A percentile compares a stretch with the other conserved stretches of the same genome.
These are phyloP conservation scores for Ahaetulla prasina DNA, from an alignment of 2,113 vertebrate species.

Conservation along the genomic window DNA sequence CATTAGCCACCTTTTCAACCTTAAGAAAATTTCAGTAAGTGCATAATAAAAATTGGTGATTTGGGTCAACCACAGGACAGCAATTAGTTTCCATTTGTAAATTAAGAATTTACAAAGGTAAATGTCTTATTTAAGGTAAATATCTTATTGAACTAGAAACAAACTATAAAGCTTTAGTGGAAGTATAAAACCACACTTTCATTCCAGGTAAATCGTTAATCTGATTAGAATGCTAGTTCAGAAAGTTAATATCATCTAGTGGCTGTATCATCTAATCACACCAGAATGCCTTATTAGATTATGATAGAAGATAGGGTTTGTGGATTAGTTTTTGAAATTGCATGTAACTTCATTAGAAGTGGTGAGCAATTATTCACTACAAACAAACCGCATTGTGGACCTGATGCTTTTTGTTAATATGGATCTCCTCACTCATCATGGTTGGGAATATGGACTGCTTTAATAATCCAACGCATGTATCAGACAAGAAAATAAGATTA, in stretches of 20 bases:
- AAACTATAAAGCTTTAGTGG: neutral
- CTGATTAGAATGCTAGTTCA: neutral
- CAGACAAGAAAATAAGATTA: slow-evolving; percentile 8
- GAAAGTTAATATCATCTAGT: neutral
- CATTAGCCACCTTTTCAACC: slow-evolving; percentile 21
- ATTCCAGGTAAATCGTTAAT: neutral
- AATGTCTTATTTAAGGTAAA: neutral
- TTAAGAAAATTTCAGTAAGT: neutral
- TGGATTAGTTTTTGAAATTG: slow-evolving; percentile 17
- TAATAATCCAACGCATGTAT: neutral
- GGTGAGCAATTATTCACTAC: slow-evolving; percentile 17
- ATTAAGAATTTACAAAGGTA: slow-evolving; percentile 11
- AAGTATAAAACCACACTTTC: neutral
- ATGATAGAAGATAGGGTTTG: slow-evolving; percentile 1
- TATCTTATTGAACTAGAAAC: neutral
- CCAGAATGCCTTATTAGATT: neutral
- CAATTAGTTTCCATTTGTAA: neutral
- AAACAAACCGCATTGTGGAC: neutral
- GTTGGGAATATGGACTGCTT: slow-evolving; percentile 3
- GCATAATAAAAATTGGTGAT: neutral
- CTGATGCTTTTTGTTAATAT: neutral
- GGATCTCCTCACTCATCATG: neutral
- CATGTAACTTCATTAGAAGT: slow-evolving; percentile 28
- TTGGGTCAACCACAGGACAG: slow-evolving; percentile 1
- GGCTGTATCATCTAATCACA: neutral